phyloP scores from a whole-genome alignment of 2,113 vertebrate species.

The Phalacrocorax brasilianus region DNA sequence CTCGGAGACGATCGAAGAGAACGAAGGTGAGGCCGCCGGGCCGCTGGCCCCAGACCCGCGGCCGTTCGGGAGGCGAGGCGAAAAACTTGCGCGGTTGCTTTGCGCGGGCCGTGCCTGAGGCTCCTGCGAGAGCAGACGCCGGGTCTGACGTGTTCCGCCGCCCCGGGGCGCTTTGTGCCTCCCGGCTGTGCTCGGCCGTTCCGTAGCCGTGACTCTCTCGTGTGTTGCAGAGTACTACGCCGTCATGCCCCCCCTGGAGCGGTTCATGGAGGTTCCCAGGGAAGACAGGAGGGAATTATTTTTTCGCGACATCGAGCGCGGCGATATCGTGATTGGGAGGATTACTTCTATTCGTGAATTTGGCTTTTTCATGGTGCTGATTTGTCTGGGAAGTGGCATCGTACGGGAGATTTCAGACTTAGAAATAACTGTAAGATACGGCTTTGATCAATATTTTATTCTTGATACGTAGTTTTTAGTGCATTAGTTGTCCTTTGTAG shows the following conservation, averaged over 20 bases:
- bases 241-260: conserved; percentile 91
- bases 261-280: conserved; percentile 90
- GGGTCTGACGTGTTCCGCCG: no score
- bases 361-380: conserved; percentile 93
- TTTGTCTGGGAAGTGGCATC: conserved; percentile 86
- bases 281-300: conserved; percentile 86
- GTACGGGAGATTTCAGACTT: conserved; percentile 88
- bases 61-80: no score
- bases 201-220: not conserved
- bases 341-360: conserved; percentile 94
- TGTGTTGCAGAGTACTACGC: conserved; percentile 83
- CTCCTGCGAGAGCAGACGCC: no score
- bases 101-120: no score
- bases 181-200: no score
- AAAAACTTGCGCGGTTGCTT: no score
- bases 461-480: not conserved
- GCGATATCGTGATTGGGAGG: conserved; percentile 89
- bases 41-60: no score
- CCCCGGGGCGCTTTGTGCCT: no score
- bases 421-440: conserved; percentile 86
- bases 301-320: conserved; percentile 90
- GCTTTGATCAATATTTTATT: not conserved
- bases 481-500: accelerated
- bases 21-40: conserved; percentile 74
- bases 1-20: conserved; percentile 77